A percentile compares a stretch with the other conserved stretches of the same genome.
Evolutionary conservation across 2,888 invertebrate species (phyloP).

Genomic region (Yponomeuta plumbellus): DNA sequence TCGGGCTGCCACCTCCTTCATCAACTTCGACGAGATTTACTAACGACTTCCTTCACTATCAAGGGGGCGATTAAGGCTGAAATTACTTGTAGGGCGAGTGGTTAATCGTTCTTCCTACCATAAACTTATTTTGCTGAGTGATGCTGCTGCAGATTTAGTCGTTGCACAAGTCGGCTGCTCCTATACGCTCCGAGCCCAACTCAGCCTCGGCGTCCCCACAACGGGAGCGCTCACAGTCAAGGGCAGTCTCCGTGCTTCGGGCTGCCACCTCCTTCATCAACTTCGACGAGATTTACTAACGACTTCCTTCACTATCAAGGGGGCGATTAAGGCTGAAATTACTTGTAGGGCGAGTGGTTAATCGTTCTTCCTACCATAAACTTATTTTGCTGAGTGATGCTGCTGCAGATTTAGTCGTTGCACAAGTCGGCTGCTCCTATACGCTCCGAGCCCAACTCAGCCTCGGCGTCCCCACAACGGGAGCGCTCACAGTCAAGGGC

Average conservation of each 20-base stretch:
- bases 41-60: constrained; percentile 13
- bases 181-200: constrained; percentile 54
- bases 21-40: constrained; percentile 67
- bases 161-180: constrained; percentile 53
- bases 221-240: constrained; percentile 53
- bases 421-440: constrained; percentile 56
- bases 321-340: too few species aligned
- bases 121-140: too few species aligned
- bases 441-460: constrained; percentile 54
- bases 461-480: constrained; percentile 42
- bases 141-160: constrained; percentile 9
- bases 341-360: too few species aligned
- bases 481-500: constrained; percentile 59
- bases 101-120: too few species aligned
- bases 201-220: constrained; percentile 45
- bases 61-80: neutral
- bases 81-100: too few species aligned
- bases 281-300: constrained; percentile 58
- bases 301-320: neutral
- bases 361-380: too few species aligned
- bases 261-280: constrained; percentile 67
- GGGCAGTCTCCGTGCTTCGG: constrained; percentile 60
- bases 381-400: too few species aligned
- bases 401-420: constrained; percentile 24
- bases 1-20: constrained; percentile 59